Conservation (phyloP, 1,140 invertebrate species). For the Ooceraea biroi region DNA sequence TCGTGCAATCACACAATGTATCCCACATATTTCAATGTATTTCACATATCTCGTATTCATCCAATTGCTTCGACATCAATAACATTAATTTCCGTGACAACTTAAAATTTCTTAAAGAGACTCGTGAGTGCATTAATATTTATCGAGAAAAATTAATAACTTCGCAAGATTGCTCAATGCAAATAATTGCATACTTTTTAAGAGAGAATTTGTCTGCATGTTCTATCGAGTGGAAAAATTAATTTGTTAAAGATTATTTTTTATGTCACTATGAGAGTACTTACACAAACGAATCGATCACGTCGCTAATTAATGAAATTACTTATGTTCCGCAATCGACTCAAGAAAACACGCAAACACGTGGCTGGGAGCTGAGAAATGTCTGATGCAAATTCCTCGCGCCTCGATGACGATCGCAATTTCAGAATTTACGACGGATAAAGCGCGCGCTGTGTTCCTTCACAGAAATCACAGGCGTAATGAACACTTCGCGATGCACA, state of each 20-base stretch:
- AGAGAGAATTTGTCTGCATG: background rate
- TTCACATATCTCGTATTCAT: background rate
- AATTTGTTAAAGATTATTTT: too few relatives aligned
- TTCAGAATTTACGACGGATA: constrained; percentile 10
- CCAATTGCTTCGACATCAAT: background rate
- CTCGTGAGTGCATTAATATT: background rate
- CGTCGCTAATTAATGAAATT: background rate
- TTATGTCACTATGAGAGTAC: too few relatives aligned
- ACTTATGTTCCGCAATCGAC: background rate
- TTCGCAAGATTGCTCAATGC: background rate
- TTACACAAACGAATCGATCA: background rate
- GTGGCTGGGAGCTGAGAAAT: constrained; percentile 13
- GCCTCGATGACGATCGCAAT: background rate
- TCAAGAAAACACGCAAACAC: background rate
- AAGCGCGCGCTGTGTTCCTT: constrained; percentile 25
- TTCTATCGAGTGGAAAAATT: too few relatives aligned
- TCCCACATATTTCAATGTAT: too few relatives aligned
- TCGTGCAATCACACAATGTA: background rate
- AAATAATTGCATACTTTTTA: background rate
- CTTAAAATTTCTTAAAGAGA: background rate
- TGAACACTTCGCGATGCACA: constrained; percentile 60
- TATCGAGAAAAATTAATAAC: background rate
- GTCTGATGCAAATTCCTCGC: background rate
- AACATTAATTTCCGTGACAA: background rate
- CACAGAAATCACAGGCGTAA: constrained; percentile 54